Evolutionary conservation across 2,113 vertebrate species (phyloP).

Genomic region (Thamnophis sirtalis): DNA sequence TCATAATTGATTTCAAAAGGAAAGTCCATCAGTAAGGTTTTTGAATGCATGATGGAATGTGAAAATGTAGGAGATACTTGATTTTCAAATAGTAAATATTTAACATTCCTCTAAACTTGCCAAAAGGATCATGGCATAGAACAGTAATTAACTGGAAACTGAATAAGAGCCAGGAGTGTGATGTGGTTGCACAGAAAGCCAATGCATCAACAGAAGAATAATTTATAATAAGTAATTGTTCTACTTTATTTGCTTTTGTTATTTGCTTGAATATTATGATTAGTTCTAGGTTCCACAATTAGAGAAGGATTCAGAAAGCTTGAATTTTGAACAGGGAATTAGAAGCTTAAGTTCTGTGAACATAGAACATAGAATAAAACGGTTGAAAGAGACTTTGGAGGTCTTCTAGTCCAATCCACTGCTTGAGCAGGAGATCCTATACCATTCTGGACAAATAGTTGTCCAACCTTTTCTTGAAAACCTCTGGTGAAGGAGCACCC

Average conservation of each 20-base stretch:
- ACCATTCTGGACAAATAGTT: neutral
- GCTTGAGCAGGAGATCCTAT: neutral
- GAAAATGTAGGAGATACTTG: neutral
- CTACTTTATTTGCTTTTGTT: neutral
- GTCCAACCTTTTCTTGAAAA: neutral
- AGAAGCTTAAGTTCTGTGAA: neutral
- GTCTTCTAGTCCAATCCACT: neutral
- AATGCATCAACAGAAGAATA: neutral
- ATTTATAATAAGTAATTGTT: neutral
- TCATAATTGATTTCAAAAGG: constrained; percentile 30
- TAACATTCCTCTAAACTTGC: neutral
- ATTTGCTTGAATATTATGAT: neutral
- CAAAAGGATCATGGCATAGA: neutral
- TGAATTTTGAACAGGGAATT: neutral
- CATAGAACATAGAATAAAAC: neutral
- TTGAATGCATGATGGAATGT: neutral
- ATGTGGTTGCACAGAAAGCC: neutral
- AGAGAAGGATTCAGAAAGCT: neutral
- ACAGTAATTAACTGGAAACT: neutral
- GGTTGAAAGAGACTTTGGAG: neutral
- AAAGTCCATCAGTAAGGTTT: constrained; percentile 33
- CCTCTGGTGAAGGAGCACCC: neutral
- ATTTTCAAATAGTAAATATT: neutral
- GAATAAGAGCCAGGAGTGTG: neutral
- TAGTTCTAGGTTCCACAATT: neutral